Evolutionary conservation across 2,113 vertebrate genomes (phyloP).

Genomic region (Paramormyrops kingsleyae): DNA sequence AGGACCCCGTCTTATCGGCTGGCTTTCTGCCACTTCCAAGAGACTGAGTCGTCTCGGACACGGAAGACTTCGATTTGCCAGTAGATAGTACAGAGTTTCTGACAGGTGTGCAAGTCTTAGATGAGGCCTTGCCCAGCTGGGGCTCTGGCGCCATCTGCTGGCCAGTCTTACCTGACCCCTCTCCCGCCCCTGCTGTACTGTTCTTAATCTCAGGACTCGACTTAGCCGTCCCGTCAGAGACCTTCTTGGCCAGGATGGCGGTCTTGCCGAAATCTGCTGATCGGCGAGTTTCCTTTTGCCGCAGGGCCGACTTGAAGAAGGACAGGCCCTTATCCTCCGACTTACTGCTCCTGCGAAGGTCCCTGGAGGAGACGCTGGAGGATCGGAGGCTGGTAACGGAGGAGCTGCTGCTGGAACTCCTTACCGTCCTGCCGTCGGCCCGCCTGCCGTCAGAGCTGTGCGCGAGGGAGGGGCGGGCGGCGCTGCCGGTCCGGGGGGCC

Average conservation of each 20-base stretch:
- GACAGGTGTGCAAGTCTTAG: constrained; percentile 64
- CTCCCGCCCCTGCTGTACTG: constrained; percentile 37
- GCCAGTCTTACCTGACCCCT: constrained; percentile 41
- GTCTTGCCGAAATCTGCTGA: constrained; percentile 91
- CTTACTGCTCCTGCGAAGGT: constrained; percentile 79
- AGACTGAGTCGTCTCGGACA: constrained; percentile 61
- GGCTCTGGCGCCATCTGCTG: constrained; percentile 45
- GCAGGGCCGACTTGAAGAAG: constrained; percentile 87
- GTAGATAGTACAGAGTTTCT: constrained; percentile 76
- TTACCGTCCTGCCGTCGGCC: constrained; percentile 59
- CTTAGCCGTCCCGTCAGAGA: constrained; percentile 61
- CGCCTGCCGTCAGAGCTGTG: constrained; percentile 51
- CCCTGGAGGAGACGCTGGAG: constrained; percentile 58
- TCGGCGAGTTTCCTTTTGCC: constrained; percentile 87
- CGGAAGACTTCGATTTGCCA: constrained; percentile 87
- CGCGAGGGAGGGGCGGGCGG: constrained; percentile 56
- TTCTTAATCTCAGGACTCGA: constrained; percentile 60
- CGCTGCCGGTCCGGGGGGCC: constrained; percentile 43
- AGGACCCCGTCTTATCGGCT: constrained; percentile 66
- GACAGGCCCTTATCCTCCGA: constrained; percentile 91
- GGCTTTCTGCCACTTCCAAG: constrained; percentile 71
- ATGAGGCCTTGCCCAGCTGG: constrained; percentile 47
- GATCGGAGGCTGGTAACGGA: constrained; percentile 89
- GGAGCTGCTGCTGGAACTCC: constrained; percentile 77
- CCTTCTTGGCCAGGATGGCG: constrained; percentile 74